A percentile compares a stretch with the other conserved stretches of the same genome.
phyloP scores from a whole-genome alignment of 2,113 vertebrate genomes.

The Lucifuga dentata region DNA sequence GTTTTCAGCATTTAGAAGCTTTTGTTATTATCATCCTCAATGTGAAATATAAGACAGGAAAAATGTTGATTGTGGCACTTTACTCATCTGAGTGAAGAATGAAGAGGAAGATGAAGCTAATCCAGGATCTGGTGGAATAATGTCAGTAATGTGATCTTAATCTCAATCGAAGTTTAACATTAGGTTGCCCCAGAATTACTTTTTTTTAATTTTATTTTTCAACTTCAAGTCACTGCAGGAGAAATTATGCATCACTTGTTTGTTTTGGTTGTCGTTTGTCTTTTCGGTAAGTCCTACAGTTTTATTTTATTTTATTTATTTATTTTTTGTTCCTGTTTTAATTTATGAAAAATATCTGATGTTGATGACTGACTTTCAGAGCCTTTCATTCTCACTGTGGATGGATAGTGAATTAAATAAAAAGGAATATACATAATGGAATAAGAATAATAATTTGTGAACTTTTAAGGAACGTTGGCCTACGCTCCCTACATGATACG shows the following conservation, averaged over 20 bases:
- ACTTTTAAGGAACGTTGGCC: too few relatives aligned
- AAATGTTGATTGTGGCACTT: slow-evolving; percentile 7
- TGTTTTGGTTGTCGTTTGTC: slow-evolving; percentile 52
- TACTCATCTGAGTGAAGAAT: neutral
- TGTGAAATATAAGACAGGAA: neutral
- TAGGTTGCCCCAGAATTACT: slow-evolving; percentile 4
- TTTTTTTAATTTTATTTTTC: too few relatives aligned
- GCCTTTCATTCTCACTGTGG: too few relatives aligned
- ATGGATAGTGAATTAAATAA: too few relatives aligned
- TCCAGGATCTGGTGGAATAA: slow-evolving; percentile 9
- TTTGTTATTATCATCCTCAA: neutral
- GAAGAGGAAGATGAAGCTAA: slow-evolving; percentile 7
- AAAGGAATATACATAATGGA: too few relatives aligned
- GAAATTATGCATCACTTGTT: slow-evolving; percentile 33
- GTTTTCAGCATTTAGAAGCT: neutral
- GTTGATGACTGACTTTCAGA: neutral
- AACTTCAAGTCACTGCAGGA: slow-evolving; percentile 18
- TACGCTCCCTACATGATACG: too few relatives aligned
- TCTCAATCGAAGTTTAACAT: neutral
- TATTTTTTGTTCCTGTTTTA: neutral
- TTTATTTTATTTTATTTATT: neutral
- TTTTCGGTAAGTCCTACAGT: slow-evolving; percentile 69
- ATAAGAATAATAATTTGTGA: too few relatives aligned
- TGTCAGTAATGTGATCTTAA: slow-evolving; percentile 30
- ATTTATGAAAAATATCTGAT: neutral